Evolutionary conservation across 2,888 invertebrate species (phyloP).

Genomic region (Xestia xanthographa): DNA sequence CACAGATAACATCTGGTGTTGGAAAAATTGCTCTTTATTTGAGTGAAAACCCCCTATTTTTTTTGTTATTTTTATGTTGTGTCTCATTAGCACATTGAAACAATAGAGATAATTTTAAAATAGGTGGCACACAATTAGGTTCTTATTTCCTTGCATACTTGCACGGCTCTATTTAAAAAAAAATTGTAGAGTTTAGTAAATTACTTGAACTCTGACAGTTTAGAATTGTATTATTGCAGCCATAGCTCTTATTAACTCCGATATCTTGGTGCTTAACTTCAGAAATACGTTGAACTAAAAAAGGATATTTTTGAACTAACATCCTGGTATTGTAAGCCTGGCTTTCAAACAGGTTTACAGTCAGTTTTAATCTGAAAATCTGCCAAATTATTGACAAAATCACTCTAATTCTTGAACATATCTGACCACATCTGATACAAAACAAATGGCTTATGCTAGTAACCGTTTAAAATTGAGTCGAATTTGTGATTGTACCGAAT

Average conservation of each 20-base stretch:
- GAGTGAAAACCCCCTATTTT: too few species aligned
- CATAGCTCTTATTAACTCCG: slow-evolving; percentile 30
- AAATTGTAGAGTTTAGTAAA: neutral
- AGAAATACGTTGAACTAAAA: slow-evolving; percentile 7
- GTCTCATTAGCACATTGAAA: slow-evolving; percentile 20
- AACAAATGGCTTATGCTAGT: neutral
- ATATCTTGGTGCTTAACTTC: slow-evolving; percentile 49
- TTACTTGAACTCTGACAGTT: neutral
- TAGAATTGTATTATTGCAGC: slow-evolving; percentile 35
- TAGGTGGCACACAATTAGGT: neutral
- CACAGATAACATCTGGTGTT: too few species aligned
- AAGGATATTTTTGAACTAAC: neutral
- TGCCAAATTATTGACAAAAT: neutral
- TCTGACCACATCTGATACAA: neutral
- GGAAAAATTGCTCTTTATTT: too few species aligned
- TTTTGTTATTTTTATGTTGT: too few species aligned
- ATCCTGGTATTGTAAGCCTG: neutral
- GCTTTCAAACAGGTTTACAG: neutral
- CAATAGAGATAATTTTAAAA: neutral
- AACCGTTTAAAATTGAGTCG: neutral
- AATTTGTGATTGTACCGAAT: neutral
- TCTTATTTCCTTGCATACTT: neutral
- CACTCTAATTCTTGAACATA: neutral
- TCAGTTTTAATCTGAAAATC: neutral
- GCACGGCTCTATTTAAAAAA: neutral